Conservation (phyloP, 2,797 vertebrate species). For the Takifugu rubripes region DNA sequence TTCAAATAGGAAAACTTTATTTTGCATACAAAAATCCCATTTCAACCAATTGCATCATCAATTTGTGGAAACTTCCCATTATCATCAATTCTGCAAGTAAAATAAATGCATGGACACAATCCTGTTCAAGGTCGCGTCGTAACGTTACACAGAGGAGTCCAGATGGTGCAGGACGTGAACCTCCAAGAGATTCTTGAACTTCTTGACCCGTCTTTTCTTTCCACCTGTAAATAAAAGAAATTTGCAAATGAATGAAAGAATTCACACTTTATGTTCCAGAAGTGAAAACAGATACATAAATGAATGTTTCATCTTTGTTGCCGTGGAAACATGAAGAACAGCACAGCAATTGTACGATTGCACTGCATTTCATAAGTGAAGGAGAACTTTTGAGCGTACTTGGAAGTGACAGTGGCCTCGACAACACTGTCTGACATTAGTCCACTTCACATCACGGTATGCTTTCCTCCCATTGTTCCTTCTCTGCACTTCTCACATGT, state of each 20-base stretch:
- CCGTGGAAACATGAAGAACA: slow-evolving; percentile 13
- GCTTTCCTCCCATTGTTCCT: slow-evolving; percentile 66
- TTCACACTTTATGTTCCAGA: neutral
- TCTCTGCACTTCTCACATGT: slow-evolving; percentile 77
- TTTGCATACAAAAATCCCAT: slow-evolving; percentile 52
- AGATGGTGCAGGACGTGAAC: slow-evolving; percentile 1
- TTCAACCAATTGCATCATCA: slow-evolving; percentile 42
- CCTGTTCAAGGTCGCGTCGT: too few species aligned
- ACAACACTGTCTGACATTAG: too few species aligned
- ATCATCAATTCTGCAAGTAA: slow-evolving; percentile 10
- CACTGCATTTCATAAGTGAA: too few species aligned
- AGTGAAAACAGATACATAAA: neutral
- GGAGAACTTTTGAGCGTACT: too few species aligned
- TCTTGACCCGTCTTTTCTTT: slow-evolving; percentile 12
- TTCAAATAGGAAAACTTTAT: slow-evolving; percentile 57
- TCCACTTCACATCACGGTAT: neutral
- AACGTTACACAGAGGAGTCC: neutral
- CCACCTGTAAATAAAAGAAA: slow-evolving; percentile 38
- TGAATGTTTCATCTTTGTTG: neutral
- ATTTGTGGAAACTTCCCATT: neutral
- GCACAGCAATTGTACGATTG: neutral
- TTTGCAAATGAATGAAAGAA: slow-evolving; percentile 2
- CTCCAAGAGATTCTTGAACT: slow-evolving; percentile 3
- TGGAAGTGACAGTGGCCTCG: too few species aligned
- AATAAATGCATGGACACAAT: slow-evolving; percentile 22